phyloP scores from a whole-genome alignment of 2,113 vertebrate species.

The Taxidea taxus region DNA sequence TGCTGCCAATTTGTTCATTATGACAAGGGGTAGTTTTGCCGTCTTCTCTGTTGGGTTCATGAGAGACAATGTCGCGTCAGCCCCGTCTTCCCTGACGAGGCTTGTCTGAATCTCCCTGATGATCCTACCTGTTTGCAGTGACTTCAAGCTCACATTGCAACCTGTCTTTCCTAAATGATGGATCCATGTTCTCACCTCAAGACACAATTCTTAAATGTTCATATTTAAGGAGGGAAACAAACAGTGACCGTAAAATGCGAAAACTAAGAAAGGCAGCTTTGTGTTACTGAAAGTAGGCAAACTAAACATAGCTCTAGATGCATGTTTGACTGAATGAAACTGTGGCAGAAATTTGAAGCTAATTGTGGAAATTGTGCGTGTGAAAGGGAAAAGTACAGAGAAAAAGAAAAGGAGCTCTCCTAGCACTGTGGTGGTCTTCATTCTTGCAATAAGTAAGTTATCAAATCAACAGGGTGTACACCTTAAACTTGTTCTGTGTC shows the following conservation, averaged over 20 bases:
- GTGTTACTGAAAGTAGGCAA: not conserved
- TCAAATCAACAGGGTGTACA: not conserved
- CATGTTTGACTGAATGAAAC: not conserved
- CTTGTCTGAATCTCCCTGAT: not conserved
- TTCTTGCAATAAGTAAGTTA: not conserved
- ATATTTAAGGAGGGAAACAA: not conserved
- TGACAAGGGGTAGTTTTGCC: not conserved
- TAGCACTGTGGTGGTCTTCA: not conserved
- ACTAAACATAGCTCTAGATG: not conserved
- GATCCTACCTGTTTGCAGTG: not conserved
- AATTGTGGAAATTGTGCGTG: not conserved
- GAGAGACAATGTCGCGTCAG: not conserved
- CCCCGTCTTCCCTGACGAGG: not conserved
- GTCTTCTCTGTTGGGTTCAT: not conserved
- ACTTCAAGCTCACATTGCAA: not conserved
- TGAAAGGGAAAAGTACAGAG: not conserved
- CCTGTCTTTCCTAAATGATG: not conserved
- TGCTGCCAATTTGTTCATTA: not conserved
- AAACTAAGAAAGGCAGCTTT: not conserved
- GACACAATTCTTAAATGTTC: not conserved
- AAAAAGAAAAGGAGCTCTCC: not conserved
- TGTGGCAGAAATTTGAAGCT: not conserved
- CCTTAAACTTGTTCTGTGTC: not conserved
- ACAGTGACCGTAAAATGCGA: not conserved
- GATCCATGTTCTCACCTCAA: not conserved